Evolutionary conservation across 2,888 invertebrate genomes (phyloP), one percentile per base, ranked within the genome.

Genomic region (Heliconius erato): DNA sequence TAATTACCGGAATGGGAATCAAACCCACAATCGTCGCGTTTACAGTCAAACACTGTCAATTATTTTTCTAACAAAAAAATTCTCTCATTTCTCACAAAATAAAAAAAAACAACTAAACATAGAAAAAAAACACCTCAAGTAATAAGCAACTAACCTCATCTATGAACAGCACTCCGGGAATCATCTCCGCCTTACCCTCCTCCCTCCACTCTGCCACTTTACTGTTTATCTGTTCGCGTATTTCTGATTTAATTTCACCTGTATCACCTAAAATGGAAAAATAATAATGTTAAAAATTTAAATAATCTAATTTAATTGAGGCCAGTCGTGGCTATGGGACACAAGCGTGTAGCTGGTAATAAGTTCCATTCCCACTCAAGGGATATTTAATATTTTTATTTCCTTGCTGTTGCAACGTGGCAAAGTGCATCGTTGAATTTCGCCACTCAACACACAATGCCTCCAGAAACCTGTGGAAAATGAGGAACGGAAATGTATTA

Each of bases 181-280:
- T 99, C 90, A 99, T 99, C 94, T 99, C 99, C 0, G 99, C 99
- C 92, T 99, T 99, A 1, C 99, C 99, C 92, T 99, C 99, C 91
- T 99, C 99, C 35, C 99, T 96, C 99, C 99, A 99, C 92, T 99
- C 99, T 0, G 98, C 98, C 0, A 99, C 99, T 92, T 99, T 99
- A 69, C 98, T 97, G 93, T 99, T 99, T 86, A 99, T 99, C 93
- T 99, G 99, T 89, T 99, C 99, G 1, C 99, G 97, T 0, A 99
- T 99, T 94, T 99, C 99, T 0, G 98, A 97, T 89, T 99, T 99
- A 65, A 99, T 99, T 94, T 99, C 99, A 0, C 99, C 99, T 0
- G 99, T 99, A 91, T 99, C 99, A n/a, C 99, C 98, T 97, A 35
- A 19, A 74, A 59, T 35, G n/a, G 12, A 65, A n/a, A 63, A n/a